Percentiles rank a stretch among this genome's conserved stretches.
Conservation (phyloP, 1,140 invertebrate genomes). For the Manduca sexta region DNA sequence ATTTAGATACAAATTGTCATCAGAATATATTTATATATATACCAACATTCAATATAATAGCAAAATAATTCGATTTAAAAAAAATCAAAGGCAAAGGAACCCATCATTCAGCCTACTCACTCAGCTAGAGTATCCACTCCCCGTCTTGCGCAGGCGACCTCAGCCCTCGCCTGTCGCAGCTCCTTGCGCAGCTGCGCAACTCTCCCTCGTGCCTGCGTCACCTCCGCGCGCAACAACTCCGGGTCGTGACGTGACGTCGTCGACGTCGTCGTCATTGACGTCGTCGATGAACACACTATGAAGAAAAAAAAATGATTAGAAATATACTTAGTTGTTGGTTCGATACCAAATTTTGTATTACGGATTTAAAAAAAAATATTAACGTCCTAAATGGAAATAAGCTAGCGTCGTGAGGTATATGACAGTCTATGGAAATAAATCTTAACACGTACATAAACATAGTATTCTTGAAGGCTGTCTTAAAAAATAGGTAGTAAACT, state of each 20-base stretch:
- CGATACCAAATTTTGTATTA: too few species aligned
- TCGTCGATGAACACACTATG: conserved; percentile 93
- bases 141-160: conserved; percentile 92
- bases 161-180: conserved; percentile 91
- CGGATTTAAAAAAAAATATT: too few species aligned
- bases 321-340: too few species aligned
- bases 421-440: not conserved
- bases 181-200: conserved; percentile 93
- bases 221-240: conserved; percentile 93
- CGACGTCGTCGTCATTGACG: conserved; percentile 75
- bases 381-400: too few species aligned
- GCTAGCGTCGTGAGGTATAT: too few species aligned
- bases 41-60: too few species aligned
- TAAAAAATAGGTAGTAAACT: too few species aligned
- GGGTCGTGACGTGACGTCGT: conserved; percentile 94
- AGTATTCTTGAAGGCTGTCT: too few species aligned
- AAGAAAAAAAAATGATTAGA: not conserved
- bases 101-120: conserved; percentile 74
- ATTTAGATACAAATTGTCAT: conserved; percentile 6
- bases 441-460: not conserved
- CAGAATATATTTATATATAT: too few species aligned
- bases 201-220: conserved; percentile 89
- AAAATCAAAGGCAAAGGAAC: too few species aligned
- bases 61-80: too few species aligned
- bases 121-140: conserved; percentile 93